These are phyloP conservation scores for Bombus huntii DNA, from an alignment of 1,140 invertebrate genomes.

Conservation along the genomic window DNA sequence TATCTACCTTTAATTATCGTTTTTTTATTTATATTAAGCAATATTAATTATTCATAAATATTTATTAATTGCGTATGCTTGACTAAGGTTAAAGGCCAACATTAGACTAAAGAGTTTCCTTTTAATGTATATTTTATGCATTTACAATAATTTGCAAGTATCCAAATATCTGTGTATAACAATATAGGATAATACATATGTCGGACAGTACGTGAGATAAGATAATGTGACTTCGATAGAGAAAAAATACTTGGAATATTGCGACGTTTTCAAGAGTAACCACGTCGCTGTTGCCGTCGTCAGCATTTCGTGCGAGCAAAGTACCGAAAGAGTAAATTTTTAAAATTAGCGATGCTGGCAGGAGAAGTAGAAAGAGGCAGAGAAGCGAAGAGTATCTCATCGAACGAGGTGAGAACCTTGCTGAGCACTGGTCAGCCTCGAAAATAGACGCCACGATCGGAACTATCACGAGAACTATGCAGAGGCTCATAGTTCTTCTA, in stretches of 20 bases:
- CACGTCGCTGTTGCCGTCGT: neutral
- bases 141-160: neutral
- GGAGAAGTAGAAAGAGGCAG: neutral
- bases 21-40: no score
- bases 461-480: slow-evolving; percentile 7
- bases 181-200: neutral
- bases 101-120: neutral
- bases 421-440: slow-evolving; percentile 28
- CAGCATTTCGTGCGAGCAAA: neutral
- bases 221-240: neutral
- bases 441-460: slow-evolving; percentile 37
- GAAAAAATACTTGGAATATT: no score
- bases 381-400: neutral
- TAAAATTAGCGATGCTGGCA: slow-evolving; percentile 10
- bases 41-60: no score
- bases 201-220: neutral
- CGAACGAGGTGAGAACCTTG: slow-evolving; percentile 22
- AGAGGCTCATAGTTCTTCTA: neutral
- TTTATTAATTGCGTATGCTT: no score
- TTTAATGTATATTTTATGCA: neutral
- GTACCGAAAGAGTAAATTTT: slow-evolving; percentile 14
- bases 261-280: neutral
- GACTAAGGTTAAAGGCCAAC: no score
- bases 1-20: no score
- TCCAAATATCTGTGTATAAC: neutral